Conservation (phyloP, 1,140 invertebrate species). For the Meloidogyne chitwoodi region DNA sequence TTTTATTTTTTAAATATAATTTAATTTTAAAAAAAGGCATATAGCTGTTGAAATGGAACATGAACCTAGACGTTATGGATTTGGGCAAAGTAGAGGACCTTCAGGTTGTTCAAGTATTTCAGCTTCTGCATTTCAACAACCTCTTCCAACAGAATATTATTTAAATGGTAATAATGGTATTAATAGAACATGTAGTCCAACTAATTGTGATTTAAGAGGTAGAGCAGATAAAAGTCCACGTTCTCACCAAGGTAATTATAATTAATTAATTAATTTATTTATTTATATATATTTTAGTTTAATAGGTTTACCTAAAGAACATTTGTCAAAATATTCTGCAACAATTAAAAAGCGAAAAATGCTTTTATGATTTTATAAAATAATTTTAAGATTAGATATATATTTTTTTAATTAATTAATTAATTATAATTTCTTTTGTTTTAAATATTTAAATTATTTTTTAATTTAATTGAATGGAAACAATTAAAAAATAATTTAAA, state of each 20-base stretch:
- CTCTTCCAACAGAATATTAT: not conserved
- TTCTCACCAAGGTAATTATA: not conserved
- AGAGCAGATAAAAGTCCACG: not conserved
- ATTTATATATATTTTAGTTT: not conserved
- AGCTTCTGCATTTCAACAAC: not conserved
- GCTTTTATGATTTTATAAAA: not conserved
- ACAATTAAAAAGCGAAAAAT: not conserved
- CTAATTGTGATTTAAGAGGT: not conserved
- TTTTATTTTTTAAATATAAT: no score
- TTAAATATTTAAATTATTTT: not conserved
- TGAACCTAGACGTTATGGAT: constrained; percentile 16
- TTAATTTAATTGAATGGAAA: no score
- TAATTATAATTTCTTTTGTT: not conserved
- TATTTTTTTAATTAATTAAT: no score
- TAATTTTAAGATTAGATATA: no score
- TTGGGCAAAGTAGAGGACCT: not conserved
- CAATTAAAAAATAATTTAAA: no score
- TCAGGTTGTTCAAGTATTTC: not conserved
- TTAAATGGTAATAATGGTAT: not conserved
- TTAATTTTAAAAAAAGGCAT: no score
- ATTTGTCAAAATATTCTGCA: not conserved
- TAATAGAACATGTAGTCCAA: not conserved
- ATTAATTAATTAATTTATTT: not conserved
- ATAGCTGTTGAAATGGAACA: constrained; percentile 19
- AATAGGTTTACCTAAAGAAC: not conserved